A percentile compares a stretch with the other conserved stretches of the same genome.
Conservation (phyloP, 1,140 invertebrate genomes). For the Dinoponera quadriceps region DNA sequence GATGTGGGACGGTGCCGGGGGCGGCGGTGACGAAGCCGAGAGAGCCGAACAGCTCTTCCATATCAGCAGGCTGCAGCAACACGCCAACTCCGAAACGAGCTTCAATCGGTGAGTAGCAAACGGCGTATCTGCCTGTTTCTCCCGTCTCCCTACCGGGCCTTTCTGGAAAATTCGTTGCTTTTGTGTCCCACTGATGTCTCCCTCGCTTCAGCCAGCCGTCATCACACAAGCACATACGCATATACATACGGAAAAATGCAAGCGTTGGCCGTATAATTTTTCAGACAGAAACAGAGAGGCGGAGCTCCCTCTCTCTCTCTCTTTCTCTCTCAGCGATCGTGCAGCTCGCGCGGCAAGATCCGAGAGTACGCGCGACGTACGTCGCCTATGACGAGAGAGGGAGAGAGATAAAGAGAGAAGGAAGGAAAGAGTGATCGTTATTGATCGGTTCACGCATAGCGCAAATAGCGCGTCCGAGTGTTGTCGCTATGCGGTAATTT, state of each 20-base stretch:
- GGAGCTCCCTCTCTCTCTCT: too few species aligned
- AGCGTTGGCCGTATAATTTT: constrained; percentile 69
- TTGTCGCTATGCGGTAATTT: constrained; percentile 48
- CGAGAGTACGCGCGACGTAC: too few species aligned
- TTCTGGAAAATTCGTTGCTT: constrained; percentile 15
- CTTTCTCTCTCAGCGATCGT: constrained; percentile 49
- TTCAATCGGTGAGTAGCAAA: constrained; percentile 79
- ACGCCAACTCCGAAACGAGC: constrained; percentile 69
- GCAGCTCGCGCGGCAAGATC: constrained; percentile 52
- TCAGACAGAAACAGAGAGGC: constrained; percentile 10
- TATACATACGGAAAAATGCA: constrained; percentile 67
- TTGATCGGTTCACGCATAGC: constrained; percentile 41
- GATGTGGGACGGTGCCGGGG: constrained; percentile 40
- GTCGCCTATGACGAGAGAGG: constrained; percentile 4
- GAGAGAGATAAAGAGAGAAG: constrained; percentile 1
- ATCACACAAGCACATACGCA: not conserved
- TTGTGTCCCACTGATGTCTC: constrained; percentile 20
- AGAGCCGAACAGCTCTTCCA: constrained; percentile 71
- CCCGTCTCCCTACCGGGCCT: not conserved
- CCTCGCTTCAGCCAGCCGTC: constrained; percentile 26
- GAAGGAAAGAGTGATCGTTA: constrained; percentile 23
- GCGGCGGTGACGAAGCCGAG: constrained; percentile 70
- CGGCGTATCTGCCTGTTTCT: too few species aligned
- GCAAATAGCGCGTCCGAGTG: constrained; percentile 24
- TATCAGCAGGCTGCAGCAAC: constrained; percentile 73